Base-by-base conservation (phyloP, 2,888 invertebrate species). In the Thymelicus lineola region DNA sequence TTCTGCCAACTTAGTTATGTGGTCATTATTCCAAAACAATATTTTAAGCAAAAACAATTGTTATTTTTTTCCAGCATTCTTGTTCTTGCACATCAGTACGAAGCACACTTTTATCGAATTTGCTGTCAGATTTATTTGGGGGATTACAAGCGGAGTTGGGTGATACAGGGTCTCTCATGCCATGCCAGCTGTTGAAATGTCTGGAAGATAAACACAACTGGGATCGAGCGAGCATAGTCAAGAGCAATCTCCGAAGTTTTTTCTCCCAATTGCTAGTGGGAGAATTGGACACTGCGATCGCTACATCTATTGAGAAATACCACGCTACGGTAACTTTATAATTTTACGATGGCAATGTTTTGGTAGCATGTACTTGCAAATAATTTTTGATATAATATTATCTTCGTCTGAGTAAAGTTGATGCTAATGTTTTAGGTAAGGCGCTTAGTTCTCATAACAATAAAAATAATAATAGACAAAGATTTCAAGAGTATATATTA, bases 221-320 rank as follows among this genome's bases (percentile, higher is more conserved):
- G 93, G 91, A 92, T 53, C 81, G 83, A 20, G 68, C 85, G 4
- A 86, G 83, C 62, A 70, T 80, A 3, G 78, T 86, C n/a, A 93
- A 90, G 74, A 82, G 81, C 0, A 88, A 86, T 73, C 78, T 93
- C 45, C 80, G 81, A 14, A 83, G 79, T 72, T 92, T 82, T 74
- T 93, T 92, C 72, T 80, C 86, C 1, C 79, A 84, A 66, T 77
- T 93, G 55, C 79, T 93, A 20, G 76, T 87, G 6, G 86, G 83
- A 15, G 93, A 93, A 76, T 80, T 93, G 0, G 87, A 93, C 72
- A 90, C 93, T 69, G 93, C 93, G 20, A 92, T 93, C 45, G 86
- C 90, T 59, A 88, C 87, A 1, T 84, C 89, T 0, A 91, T 93
- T 71, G 93, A 92, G 72, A 89, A 88, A 61, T 91, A 90, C 77